These are phyloP conservation scores for Pseudolycoriella hygida DNA, from an alignment of 2,888 invertebrate species.

Conservation along the genomic window DNA sequence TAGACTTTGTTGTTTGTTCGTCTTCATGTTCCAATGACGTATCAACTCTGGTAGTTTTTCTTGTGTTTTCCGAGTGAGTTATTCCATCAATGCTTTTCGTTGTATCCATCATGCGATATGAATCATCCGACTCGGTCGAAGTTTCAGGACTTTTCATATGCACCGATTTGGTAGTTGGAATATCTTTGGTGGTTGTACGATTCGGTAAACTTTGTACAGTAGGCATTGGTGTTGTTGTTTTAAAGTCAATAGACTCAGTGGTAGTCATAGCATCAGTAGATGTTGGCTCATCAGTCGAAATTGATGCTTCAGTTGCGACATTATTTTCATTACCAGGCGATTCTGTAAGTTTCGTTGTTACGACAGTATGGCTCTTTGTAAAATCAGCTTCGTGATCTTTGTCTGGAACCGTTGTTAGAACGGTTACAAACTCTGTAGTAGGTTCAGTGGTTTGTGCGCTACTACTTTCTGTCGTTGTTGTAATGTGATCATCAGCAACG, in stretches of 20 bases:
- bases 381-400: slow-evolving; percentile 13
- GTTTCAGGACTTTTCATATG: slow-evolving; percentile 3
- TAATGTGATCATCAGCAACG: slow-evolving; percentile 3
- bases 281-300: neutral
- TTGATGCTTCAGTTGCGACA: neutral
- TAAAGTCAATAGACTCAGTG: neutral
- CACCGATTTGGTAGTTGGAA: slow-evolving; percentile 2
- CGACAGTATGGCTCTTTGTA: slow-evolving; percentile 13
- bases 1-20: slow-evolving; percentile 14
- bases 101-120: slow-evolving; percentile 2
- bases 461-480: slow-evolving; percentile 11
- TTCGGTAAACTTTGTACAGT: neutral
- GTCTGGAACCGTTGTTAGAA: too few relatives aligned
- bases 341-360: slow-evolving; percentile 10
- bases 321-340: slow-evolving; percentile 4
- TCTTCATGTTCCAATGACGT: slow-evolving; percentile 23
- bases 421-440: slow-evolving; percentile 9
- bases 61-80: slow-evolving; percentile 11
- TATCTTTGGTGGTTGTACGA: neutral
- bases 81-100: slow-evolving; percentile 12
- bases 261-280: slow-evolving; percentile 4
- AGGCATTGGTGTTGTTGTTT: slow-evolving; percentile 2
- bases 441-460: slow-evolving; percentile 8
- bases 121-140: neutral
- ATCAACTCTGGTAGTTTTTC: slow-evolving; percentile 22